Percentiles rank a stretch among this genome's conserved stretches.
Evolutionary conservation across 2,888 invertebrate genomes (phyloP).

Genomic region (Torymus texanus): DNA sequence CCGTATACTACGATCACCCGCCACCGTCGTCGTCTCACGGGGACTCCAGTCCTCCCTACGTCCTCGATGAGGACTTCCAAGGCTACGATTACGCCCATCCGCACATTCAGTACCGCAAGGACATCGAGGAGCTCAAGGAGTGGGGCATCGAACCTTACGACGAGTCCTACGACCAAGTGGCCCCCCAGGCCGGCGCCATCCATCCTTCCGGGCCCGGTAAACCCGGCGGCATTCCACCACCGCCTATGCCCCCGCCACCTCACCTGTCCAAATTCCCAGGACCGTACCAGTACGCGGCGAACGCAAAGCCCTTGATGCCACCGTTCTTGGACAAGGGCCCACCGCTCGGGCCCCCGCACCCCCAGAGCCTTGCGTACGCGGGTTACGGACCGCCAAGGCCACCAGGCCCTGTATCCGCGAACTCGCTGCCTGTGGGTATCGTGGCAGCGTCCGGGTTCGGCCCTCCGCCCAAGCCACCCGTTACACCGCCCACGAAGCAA

Average conservation of each 20-base stretch:
- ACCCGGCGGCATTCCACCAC: conserved; percentile 55
- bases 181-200: conserved; percentile 55
- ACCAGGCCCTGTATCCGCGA: conserved; percentile 17
- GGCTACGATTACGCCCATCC: conserved; percentile 72
- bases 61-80: conserved; percentile 68
- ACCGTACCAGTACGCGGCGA: conserved; percentile 61
- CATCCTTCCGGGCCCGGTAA: conserved; percentile 26
- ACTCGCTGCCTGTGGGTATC: conserved; percentile 49
- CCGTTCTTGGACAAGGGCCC: conserved; percentile 33
- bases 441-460: conserved; percentile 26
- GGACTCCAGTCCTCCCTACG: conserved; percentile 66
- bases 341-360: conserved; percentile 41
- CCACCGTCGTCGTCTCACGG: conserved; percentile 22
- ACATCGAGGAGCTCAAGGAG: conserved; percentile 71
- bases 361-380: conserved; percentile 68
- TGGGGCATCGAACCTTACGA: conserved; percentile 70
- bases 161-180: conserved; percentile 63
- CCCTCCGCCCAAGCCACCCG: conserved; percentile 28
- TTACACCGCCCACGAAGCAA: conserved; percentile 22
- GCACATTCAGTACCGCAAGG: conserved; percentile 71
- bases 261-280: conserved; percentile 37
- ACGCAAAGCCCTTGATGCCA: conserved; percentile 59
- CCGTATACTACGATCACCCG: conserved; percentile 63
- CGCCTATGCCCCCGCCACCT: conserved; percentile 37
- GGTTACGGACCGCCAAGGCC: conserved; percentile 60